These are phyloP conservation scores for Gobio occitaniae DNA, from an alignment of 2,797 vertebrate genomes.

Conservation along the genomic window DNA sequence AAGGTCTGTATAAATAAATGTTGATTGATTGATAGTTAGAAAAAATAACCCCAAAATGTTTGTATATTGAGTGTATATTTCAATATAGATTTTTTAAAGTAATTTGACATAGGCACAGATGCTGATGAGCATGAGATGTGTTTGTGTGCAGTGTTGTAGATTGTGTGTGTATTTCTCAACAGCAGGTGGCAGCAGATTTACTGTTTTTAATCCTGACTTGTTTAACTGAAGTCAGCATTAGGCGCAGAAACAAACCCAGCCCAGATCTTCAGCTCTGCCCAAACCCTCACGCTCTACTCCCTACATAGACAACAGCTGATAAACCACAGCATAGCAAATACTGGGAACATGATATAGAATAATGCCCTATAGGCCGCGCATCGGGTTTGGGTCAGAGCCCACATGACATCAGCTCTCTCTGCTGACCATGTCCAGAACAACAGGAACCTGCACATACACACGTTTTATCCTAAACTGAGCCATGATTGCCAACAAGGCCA, in stretches of 20 bases:
- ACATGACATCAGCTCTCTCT: slow-evolving; percentile 37
- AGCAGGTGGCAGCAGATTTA: slow-evolving; percentile 28
- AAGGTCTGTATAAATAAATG: no score
- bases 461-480: no score
- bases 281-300: not conserved
- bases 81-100: no score
- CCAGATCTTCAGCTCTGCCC: not conserved
- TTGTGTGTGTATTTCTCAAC: not conserved
- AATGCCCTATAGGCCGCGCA: not conserved
- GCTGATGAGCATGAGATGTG: not conserved
- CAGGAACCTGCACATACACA: no score
- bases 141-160: not conserved
- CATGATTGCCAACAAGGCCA: no score
- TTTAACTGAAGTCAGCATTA: slow-evolving; percentile 13
- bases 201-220: not conserved
- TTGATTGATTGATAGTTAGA: no score
- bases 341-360: not conserved
- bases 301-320: not conserved
- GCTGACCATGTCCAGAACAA: slow-evolving; percentile 24
- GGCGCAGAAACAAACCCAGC: not conserved
- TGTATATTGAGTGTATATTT: not conserved
- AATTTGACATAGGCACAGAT: not conserved
- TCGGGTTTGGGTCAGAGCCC: not conserved
- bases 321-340: not conserved
- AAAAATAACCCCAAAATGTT: no score